Percentiles rank a stretch among this genome's conserved stretches.
Evolutionary conservation across 2,797 vertebrate species (phyloP).

Genomic region (Coccyzus lansbergi): DNA sequence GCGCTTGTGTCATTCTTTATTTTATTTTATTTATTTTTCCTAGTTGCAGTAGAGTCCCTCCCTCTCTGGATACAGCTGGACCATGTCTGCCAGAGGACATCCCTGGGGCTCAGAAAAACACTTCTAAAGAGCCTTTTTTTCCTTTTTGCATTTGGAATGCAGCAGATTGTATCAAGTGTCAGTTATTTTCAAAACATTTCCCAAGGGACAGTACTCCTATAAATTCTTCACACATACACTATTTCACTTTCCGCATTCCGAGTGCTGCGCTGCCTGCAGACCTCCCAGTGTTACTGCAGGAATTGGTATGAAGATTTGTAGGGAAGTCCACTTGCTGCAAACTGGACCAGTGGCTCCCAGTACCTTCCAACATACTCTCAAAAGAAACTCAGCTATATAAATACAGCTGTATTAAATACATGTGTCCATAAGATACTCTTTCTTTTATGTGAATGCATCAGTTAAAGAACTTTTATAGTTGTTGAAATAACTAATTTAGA

Average conservation of each 20-base stretch:
- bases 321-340: background rate
- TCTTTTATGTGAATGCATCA: background rate
- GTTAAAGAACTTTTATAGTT: background rate
- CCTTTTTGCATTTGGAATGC: conserved; percentile 7
- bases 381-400: background rate
- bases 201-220: background rate
- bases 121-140: background rate
- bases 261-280: background rate
- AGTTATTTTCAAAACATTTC: conserved; percentile 33
- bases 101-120: conserved; percentile 45
- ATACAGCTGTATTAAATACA: background rate
- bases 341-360: background rate
- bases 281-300: rapidly evolving
- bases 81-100: conserved; percentile 56
- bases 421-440: background rate
- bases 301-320: background rate
- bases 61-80: conserved; percentile 17
- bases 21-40: background rate
- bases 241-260: background rate
- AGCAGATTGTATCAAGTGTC: conserved; percentile 27
- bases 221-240: conserved; percentile 8
- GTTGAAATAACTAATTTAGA: background rate
- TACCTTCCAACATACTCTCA: background rate
- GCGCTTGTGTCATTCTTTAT: background rate
- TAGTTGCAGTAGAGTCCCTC: background rate